Evolutionary conservation across 2,888 invertebrate species (phyloP).

Genomic region (Nemapogon koenigi): DNA sequence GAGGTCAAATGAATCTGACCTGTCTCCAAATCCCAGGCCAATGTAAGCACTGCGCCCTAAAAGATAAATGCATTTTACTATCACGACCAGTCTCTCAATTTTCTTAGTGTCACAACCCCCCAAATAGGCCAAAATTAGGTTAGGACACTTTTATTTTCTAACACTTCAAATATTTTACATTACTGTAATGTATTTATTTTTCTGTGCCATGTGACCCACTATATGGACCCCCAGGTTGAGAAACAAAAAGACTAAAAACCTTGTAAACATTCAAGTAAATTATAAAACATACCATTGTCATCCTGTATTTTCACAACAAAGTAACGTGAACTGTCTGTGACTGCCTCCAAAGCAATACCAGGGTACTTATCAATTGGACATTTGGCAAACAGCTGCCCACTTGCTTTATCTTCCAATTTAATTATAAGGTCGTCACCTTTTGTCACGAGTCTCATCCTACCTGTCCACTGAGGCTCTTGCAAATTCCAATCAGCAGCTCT

Average conservation of each 20-base stretch:
- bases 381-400: constrained; percentile 94
- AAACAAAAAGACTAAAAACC: too few relatives aligned
- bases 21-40: constrained; percentile 96
- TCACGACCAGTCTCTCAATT: too few relatives aligned
- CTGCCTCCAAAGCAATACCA: constrained; percentile 92
- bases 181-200: too few relatives aligned
- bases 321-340: constrained; percentile 96
- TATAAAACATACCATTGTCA: constrained; percentile 80
- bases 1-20: constrained; percentile 98
- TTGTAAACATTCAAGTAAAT: too few relatives aligned
- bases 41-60: constrained; percentile 89
- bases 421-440: constrained; percentile 87
- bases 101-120: too few relatives aligned
- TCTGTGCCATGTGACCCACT: too few relatives aligned
- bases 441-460: constrained; percentile 90
- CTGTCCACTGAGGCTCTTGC: constrained; percentile 98
- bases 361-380: constrained; percentile 97
- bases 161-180: too few relatives aligned
- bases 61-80: constrained; percentile 21
- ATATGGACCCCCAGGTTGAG: too few relatives aligned
- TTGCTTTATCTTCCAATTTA: constrained; percentile 94
- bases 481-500: constrained; percentile 99
- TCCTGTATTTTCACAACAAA: constrained; percentile 96
- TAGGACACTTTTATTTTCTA: too few relatives aligned
- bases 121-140: too few relatives aligned